Evolutionary conservation across 2,888 invertebrate genomes (phyloP).

Genomic region (Ferrisia virgata): DNA sequence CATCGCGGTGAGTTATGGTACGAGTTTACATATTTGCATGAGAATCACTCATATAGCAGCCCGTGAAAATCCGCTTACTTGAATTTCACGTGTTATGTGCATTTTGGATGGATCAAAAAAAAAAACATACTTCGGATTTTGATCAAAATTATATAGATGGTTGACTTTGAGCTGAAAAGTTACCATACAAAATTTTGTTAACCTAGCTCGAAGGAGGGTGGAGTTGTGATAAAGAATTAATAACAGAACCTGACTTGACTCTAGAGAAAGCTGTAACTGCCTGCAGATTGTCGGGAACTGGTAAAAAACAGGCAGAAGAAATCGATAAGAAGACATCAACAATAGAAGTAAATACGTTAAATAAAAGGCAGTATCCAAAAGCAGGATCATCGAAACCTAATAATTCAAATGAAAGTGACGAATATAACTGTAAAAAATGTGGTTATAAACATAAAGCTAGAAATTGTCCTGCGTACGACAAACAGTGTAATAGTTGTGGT

Average conservation of each 20-base stretch:
- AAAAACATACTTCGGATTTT: no score
- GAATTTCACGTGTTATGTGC: no score
- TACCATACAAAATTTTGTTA: no score
- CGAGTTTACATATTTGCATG: no score
- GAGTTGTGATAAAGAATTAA: no score
- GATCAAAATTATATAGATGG: no score
- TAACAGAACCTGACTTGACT: background rate
- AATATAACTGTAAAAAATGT: constrained; percentile 43
- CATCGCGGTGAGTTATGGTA: no score
- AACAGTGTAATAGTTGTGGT: constrained; percentile 31
- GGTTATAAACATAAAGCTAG: constrained; percentile 33
- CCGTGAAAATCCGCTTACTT: no score
- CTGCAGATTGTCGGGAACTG: background rate
- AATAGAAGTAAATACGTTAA: background rate
- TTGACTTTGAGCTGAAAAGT: no score
- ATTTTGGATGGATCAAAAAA: no score
- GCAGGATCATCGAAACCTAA: background rate
- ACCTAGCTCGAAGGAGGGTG: no score
- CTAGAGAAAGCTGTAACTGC: background rate
- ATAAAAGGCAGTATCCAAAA: background rate
- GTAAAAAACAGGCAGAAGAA: background rate
- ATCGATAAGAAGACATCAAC: background rate
- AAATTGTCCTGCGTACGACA: constrained; percentile 32
- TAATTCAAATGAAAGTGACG: background rate
- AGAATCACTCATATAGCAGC: no score